Evolutionary conservation across 1,140 invertebrate genomes (phyloP).

Genomic region (Drosophila albomicans): DNA sequence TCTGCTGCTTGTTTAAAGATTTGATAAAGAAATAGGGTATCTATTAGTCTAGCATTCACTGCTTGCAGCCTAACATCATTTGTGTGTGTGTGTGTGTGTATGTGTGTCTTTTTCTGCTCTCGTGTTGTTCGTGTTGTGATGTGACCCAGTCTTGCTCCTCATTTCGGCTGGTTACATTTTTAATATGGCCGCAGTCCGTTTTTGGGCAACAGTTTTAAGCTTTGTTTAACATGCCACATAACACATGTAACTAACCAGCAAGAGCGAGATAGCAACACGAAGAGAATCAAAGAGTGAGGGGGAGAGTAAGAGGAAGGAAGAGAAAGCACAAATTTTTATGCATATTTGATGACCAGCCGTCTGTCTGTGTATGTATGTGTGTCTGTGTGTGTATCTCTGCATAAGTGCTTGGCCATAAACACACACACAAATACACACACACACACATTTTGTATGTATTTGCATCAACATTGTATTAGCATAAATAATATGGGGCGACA

Average conservation of each 20-base stretch:
- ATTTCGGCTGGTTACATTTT: constrained; percentile 43
- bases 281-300: neutral
- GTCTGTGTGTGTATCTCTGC: constrained; percentile 20
- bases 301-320: neutral
- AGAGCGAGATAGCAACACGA: neutral
- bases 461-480: constrained; percentile 34
- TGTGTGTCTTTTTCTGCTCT: neutral
- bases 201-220: constrained; percentile 42
- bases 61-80: neutral
- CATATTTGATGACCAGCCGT: constrained; percentile 52
- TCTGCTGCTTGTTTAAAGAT: no score
- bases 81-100: no score
- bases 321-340: constrained; percentile 39
- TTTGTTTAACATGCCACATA: constrained; percentile 44
- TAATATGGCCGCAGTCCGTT: constrained; percentile 43
- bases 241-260: constrained; percentile 37
- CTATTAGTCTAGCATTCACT: neutral
- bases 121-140: no score
- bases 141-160: constrained; percentile 1
- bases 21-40: neutral
- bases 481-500: constrained; percentile 35
- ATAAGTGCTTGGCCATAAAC: constrained; percentile 9
- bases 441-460: neutral
- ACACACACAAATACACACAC: neutral
- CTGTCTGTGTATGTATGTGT: neutral